Percentiles rank a stretch among this genome's conserved stretches.
Evolutionary conservation across 2,797 vertebrate species (phyloP).

Genomic region (Rhabdomys pumilio): DNA sequence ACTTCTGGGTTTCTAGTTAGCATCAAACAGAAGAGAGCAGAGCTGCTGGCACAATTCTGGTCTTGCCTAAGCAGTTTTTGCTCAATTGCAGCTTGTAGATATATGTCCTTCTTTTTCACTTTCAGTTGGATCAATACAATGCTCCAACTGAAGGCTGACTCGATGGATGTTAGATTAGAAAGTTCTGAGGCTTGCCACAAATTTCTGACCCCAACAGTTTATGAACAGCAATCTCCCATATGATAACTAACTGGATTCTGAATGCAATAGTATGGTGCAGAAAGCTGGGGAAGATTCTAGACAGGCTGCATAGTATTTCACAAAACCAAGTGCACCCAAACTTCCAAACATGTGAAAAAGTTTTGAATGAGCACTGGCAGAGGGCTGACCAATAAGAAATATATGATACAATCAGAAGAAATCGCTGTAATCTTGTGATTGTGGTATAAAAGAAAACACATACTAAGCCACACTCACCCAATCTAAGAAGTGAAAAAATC

Average conservation of each 20-base stretch:
- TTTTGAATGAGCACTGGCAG: accelerated
- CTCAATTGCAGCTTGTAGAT: not conserved
- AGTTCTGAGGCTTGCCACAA: not conserved
- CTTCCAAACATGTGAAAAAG: not conserved
- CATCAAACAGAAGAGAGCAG: not conserved
- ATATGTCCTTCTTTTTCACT: not conserved
- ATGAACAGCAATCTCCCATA: not conserved
- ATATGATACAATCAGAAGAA: not conserved
- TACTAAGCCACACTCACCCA: not conserved
- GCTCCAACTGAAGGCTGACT: not conserved
- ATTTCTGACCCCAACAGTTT: not conserved
- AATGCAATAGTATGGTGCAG: not conserved
- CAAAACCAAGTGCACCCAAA: not conserved
- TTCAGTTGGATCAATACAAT: not conserved
- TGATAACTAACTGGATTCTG: not conserved
- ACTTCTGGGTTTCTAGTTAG: not conserved
- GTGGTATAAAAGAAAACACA: not conserved
- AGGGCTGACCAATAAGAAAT: not conserved
- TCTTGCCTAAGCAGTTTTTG: not conserved
- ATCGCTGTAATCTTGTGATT: not conserved
- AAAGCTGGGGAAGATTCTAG: not conserved
- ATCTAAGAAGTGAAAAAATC: not conserved
- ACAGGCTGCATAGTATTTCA: not conserved
- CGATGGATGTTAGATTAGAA: not conserved
- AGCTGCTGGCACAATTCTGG: not conserved